Base-by-base conservation (phyloP, 2,797 vertebrate genomes). In the Carapus acus region DNA sequence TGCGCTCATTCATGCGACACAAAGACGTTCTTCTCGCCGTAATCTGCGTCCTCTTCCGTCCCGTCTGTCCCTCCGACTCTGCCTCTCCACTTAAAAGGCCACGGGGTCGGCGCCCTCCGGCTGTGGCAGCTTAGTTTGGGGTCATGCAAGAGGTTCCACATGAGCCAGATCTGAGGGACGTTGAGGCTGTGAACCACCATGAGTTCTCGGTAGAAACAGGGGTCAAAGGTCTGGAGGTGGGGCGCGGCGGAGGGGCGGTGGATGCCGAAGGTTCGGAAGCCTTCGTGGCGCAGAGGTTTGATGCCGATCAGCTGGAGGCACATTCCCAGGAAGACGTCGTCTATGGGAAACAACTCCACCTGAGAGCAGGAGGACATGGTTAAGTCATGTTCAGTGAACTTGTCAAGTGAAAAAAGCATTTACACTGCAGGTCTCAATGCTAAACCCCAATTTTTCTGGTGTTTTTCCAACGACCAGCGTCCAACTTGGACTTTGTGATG, bases 301-400 rank as follows among this genome's bases (percentile, higher is more conserved):
- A 98, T 86, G 14, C 84, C 87, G 7, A 98, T 89, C 36, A 92
- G 84, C 83, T 93, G 92, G 44, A 98, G 84, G 73, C 96, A 98
- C 94, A 98, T 99, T n/a, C 96, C 96, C 79, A 99, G 67, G 60
- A 98, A 99, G 65, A 99, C 96, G 0, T 98, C 95, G 0, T 98
- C 96, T 0, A 99, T 99, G 23, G 96, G 96, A 67, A 97, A 99
- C 70, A 99, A 83, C 68, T 99, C 96, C 20, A 99, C 96, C 75
- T 86, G 12, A 6, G 49, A 34, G n/a, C 22, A 41, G 36, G 13
- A 38, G n/a, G 49, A 15, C n/a, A n/a, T n/a, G n/a, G n/a, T n/a
- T n/a, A n/a, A n/a, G n/a, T n/a, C n/a, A n/a, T n/a, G n/a, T n/a
- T n/a, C n/a, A n/a, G n/a, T n/a, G n/a, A n/a, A n/a, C n/a, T n/a